A percentile compares a stretch with the other conserved stretches of the same genome.
These are phyloP conservation scores for Odocoileus virginianus DNA, from an alignment of 2,113 vertebrate genomes.

Conservation along the genomic window DNA sequence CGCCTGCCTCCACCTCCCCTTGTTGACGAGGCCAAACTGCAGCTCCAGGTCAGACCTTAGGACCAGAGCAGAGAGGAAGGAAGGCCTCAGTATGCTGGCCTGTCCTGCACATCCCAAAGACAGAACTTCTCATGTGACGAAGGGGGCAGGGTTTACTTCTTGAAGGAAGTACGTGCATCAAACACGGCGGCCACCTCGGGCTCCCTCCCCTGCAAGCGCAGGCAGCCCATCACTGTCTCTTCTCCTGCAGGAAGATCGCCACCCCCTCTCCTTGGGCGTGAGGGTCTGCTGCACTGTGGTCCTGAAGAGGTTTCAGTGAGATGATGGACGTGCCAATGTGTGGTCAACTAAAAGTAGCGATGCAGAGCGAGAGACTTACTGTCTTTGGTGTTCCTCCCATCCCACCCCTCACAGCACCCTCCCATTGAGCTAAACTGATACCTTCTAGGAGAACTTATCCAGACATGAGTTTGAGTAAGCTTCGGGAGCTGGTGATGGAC, in stretches of 20 bases:
- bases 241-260: too few relatives aligned
- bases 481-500: background rate
- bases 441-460: background rate
- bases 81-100: too few relatives aligned
- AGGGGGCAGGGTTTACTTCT: background rate
- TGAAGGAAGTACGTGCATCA: background rate
- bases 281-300: fast-evolving
- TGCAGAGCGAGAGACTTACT: fast-evolving
- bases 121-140: too few relatives aligned
- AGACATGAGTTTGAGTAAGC: background rate
- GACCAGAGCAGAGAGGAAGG: background rate
- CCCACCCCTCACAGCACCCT: fast-evolving
- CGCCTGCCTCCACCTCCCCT: fast-evolving
- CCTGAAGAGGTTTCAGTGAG: background rate
- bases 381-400: too few relatives aligned
- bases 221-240: fast-evolving
- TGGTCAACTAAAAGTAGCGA: fast-evolving
- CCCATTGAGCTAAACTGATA: fast-evolving
- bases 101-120: background rate
- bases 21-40: fast-evolving
- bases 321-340: fast-evolving
- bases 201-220: fast-evolving
- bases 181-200: fast-evolving
- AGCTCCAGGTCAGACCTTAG: background rate
- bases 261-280: fast-evolving